Percentiles rank a stretch among this genome's conserved stretches.
phyloP scores from a whole-genome alignment of 64 coral and sea anemone genomes.

The Orbicella faveolata region DNA sequence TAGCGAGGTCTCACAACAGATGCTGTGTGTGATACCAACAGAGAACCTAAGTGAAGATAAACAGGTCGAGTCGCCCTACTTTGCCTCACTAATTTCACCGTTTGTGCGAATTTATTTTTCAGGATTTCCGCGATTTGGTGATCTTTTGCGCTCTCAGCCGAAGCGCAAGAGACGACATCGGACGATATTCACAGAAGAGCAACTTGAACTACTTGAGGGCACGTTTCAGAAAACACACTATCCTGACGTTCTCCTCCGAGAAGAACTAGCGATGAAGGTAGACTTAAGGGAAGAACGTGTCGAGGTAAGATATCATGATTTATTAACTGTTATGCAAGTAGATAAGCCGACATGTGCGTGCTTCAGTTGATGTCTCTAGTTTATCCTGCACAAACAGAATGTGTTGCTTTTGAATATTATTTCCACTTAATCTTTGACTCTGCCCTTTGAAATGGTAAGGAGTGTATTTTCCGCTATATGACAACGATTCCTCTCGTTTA shows the following conservation, averaged over 20 bases:
- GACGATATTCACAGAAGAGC: slow-evolving; percentile 98
- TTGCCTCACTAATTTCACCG: slow-evolving; percentile 4
- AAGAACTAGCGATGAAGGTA: slow-evolving; percentile 96
- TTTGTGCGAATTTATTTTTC: slow-evolving; percentile 13
- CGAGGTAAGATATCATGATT: slow-evolving; percentile 65
- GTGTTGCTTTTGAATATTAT: slow-evolving; percentile 4
- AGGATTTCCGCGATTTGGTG: slow-evolving; percentile 77
- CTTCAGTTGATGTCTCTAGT: slow-evolving; percentile 2
- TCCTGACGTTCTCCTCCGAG: slow-evolving; percentile 92
- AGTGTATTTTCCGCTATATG: background rate
- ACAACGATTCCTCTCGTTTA: background rate
- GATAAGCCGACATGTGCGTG: background rate
- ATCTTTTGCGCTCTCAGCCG: slow-evolving; percentile 91
- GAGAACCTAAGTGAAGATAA: slow-evolving; percentile 14
- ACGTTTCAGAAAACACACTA: slow-evolving; percentile 99
- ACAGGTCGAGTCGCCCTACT: background rate
- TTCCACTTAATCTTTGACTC: slow-evolving; percentile 19
- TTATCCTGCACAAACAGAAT: slow-evolving; percentile 24
- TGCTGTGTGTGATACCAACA: background rate
- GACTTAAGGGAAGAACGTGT: slow-evolving; percentile 96
- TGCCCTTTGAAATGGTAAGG: slow-evolving; percentile 6
- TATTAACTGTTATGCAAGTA: background rate
- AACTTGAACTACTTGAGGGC: slow-evolving; percentile 86
- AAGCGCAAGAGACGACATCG: slow-evolving; percentile 94
- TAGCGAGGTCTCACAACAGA: slow-evolving; percentile 16